These are phyloP conservation scores for Chloroclystis v-ata DNA, from an alignment of 2,888 invertebrate species.

Conservation along the genomic window DNA sequence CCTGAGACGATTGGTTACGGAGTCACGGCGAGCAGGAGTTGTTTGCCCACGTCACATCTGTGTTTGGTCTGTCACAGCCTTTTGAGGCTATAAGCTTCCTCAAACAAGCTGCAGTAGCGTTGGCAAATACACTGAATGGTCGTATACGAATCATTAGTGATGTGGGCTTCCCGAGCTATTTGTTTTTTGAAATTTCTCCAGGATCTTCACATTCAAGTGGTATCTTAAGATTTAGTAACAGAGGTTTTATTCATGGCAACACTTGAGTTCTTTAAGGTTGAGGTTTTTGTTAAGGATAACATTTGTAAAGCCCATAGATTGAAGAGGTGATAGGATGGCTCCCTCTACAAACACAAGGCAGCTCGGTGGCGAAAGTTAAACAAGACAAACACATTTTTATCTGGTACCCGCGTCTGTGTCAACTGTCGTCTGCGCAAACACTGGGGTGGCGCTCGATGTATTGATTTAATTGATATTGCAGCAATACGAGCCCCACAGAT, in stretches of 20 bases:
- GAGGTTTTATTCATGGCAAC: not conserved
- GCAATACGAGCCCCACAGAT: slow-evolving; percentile 41
- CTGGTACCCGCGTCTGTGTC: slow-evolving; percentile 58
- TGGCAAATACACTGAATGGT: slow-evolving; percentile 49
- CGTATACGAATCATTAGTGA: slow-evolving; percentile 50
- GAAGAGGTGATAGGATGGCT: slow-evolving; percentile 33
- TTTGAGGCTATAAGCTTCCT: slow-evolving; percentile 62
- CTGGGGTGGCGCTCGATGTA: slow-evolving; percentile 54
- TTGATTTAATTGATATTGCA: slow-evolving; percentile 65
- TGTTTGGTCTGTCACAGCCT: slow-evolving; percentile 70
- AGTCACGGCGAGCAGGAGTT: slow-evolving; percentile 37
- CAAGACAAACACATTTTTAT: slow-evolving; percentile 71
- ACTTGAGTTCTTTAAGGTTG: slow-evolving; percentile 6
- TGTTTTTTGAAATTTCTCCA: slow-evolving; percentile 15
- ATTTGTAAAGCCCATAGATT: slow-evolving; percentile 20
- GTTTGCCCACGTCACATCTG: slow-evolving; percentile 70
- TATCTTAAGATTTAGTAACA: not conserved
- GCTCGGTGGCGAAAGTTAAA: slow-evolving; percentile 60
- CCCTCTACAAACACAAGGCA: slow-evolving; percentile 44
- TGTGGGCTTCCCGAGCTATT: slow-evolving; percentile 13
- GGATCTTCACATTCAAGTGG: not conserved
- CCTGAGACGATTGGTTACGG: slow-evolving; percentile 55
- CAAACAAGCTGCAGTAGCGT: slow-evolving; percentile 60
- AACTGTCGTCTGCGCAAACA: slow-evolving; percentile 63
- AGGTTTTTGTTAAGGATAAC: slow-evolving; percentile 24